These are phyloP conservation scores for Tipula confusa DNA, from an alignment of 2,888 invertebrate genomes.

Conservation along the genomic window DNA sequence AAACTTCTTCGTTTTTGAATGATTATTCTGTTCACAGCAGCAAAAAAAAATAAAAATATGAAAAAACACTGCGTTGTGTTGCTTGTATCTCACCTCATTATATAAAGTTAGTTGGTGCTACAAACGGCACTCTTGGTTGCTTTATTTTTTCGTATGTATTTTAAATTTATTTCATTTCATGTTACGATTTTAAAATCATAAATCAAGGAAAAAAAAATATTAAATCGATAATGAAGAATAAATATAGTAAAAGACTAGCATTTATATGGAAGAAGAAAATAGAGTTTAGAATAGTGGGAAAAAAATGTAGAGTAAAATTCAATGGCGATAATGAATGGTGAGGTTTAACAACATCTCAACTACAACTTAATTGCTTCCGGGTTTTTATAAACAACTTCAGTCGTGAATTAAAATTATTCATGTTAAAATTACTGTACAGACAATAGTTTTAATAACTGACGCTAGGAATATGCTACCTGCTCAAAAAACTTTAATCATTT, in stretches of 20 bases:
- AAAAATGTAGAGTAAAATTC: background rate
- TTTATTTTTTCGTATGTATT: background rate
- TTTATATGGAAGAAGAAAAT: background rate
- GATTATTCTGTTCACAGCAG: slow-evolving; percentile 9
- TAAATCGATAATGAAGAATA: slow-evolving; percentile 20
- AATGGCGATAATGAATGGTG: background rate
- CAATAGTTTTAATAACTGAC: too few species aligned
- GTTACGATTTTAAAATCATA: background rate
- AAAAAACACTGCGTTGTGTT: background rate
- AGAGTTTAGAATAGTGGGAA: background rate
- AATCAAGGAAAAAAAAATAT: background rate
- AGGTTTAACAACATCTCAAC: background rate
- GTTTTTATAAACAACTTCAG: too few species aligned
- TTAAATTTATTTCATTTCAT: slow-evolving; percentile 12
- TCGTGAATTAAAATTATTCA: too few species aligned
- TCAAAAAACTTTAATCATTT: too few species aligned
- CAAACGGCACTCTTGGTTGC: background rate
- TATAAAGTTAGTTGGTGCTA: slow-evolving; percentile 15
- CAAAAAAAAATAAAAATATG: too few species aligned
- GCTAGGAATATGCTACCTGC: too few species aligned
- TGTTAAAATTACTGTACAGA: too few species aligned
- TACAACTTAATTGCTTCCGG: background rate
- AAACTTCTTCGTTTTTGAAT: slow-evolving; percentile 6
- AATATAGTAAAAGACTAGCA: background rate
- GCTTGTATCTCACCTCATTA: slow-evolving; percentile 15